Conservation (phyloP, 92 coral and sea anemone species). For the Bergia sp. region DNA sequence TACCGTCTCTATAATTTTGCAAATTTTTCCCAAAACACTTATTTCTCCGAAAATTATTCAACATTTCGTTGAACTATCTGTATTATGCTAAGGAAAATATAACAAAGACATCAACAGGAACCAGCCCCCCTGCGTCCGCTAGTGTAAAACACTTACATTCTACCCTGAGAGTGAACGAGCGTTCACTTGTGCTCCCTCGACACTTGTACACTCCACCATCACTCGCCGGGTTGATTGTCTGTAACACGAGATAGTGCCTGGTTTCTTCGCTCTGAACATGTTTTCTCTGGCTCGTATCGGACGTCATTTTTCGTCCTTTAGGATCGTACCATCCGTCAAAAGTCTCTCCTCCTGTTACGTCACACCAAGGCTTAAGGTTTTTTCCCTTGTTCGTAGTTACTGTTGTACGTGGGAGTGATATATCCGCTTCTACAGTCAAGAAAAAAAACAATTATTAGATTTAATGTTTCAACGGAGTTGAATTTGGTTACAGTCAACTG, state of each 20-base stretch:
- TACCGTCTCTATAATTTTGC: too few species aligned
- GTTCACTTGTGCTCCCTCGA: neutral
- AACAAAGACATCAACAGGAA: too few species aligned
- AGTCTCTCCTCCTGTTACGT: constrained; percentile 17
- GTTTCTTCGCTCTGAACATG: constrained; percentile 1
- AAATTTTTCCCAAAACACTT: too few species aligned
- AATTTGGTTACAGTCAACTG: too few species aligned
- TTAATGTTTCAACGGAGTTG: neutral
- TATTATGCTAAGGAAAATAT: too few species aligned
- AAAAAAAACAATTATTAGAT: neutral
- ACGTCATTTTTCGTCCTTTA: neutral
- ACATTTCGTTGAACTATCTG: too few species aligned
- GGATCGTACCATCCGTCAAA: constrained; percentile 35
- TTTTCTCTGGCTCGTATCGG: neutral
- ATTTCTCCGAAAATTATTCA: too few species aligned
- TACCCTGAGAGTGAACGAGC: neutral
- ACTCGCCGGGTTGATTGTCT: neutral
- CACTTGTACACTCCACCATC: constrained; percentile 28
- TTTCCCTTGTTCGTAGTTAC: neutral
- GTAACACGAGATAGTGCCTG: constrained; percentile 12
- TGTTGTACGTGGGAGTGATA: neutral
- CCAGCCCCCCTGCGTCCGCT: neutral
- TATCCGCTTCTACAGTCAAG: neutral
- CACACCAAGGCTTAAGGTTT: constrained; percentile 11
- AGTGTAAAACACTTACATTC: constrained; percentile 2